These are phyloP conservation scores for Muschampia plurimacula DNA, from an alignment of 2,888 invertebrate genomes.

Conservation along the genomic window DNA sequence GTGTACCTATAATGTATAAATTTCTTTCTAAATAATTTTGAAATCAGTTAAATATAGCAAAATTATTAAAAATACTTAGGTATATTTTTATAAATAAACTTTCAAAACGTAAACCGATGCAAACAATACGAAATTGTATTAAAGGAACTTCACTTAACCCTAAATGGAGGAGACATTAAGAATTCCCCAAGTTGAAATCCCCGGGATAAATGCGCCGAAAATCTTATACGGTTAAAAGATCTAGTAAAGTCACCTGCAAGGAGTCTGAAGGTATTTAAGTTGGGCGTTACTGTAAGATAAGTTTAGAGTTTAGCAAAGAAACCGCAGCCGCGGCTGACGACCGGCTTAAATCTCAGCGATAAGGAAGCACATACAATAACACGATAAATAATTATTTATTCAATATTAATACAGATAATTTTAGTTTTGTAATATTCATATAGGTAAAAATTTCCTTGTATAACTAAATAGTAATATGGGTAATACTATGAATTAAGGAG, in stretches of 20 bases:
- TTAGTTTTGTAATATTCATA: background rate
- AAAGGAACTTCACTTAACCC: slow-evolving; percentile 35
- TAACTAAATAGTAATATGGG: background rate
- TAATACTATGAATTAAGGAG: too few species aligned
- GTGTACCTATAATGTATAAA: background rate
- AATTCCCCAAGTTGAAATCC: slow-evolving; percentile 61
- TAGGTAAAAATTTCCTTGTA: background rate
- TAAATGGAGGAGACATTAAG: slow-evolving; percentile 45
- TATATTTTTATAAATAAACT: background rate
- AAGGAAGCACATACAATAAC: slow-evolving; percentile 25
- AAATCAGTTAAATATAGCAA: background rate
- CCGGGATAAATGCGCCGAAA: slow-evolving; percentile 46
- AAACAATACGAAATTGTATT: slow-evolving; percentile 39
- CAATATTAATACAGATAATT: background rate
- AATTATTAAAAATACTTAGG: too few species aligned
- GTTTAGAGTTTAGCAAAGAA: slow-evolving; percentile 79
- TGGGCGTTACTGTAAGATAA: slow-evolving; percentile 75
- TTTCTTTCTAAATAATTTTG: background rate
- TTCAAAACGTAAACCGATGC: slow-evolving; percentile 6
- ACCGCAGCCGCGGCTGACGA: slow-evolving; percentile 77
- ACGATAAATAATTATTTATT: background rate
- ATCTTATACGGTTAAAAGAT: slow-evolving; percentile 44
- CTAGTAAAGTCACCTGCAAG: slow-evolving; percentile 75
- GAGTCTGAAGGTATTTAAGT: slow-evolving; percentile 69
- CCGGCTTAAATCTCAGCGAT: slow-evolving; percentile 70